Evolutionary conservation across 2,113 vertebrate genomes (phyloP), one percentile per base, ranked within the genome.

Genomic region (Catharus minimus): DNA sequence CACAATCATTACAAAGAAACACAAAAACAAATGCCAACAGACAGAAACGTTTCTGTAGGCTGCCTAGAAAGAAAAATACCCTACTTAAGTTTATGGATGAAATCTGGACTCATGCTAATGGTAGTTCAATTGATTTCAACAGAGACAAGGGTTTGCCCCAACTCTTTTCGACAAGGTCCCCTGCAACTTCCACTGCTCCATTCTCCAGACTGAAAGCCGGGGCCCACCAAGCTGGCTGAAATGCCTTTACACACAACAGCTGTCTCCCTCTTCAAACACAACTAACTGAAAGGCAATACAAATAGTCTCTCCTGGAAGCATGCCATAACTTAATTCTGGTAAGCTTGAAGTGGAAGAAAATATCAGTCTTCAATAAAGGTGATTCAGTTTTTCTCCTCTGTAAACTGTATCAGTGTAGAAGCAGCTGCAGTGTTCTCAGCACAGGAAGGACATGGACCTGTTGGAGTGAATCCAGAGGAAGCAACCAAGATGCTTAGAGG

Each of bases 81-180:
- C 78, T 89, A n/a, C 65, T 95, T 72, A 68, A 89, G 55, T 62
- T 92, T 84, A 83, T 72, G 50, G 88, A 90, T 90, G 55, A 66
- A 84, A 92, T 69, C 43, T 68, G 44, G 65, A 64, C 61, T 74
- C 76, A 73, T 22, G 53, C 56, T 92, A 94, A 94, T 43, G 57
- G 57, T 41, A 88, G 50, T 46, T 82, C 80, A 84, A 89, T 44
- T 86, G 80, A 93, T 93, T 93, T 93, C 65, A 81, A 60, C 43
- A 74, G 44, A 83, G 72, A 88, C 32, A 84, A 78, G 53, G 55
- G 62, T 84, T 84, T 10, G 5, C 80, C 90, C 53, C 80, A 94
- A 13, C 30, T 84, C 68, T 55, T 86, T 64, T 72, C 28, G 10
- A 27, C 0, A 1, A 41, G 74, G 69, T 86, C 46, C 44, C 43